These are phyloP conservation scores for Idaea straminata DNA, from an alignment of 2,888 invertebrate species.

Conservation along the genomic window DNA sequence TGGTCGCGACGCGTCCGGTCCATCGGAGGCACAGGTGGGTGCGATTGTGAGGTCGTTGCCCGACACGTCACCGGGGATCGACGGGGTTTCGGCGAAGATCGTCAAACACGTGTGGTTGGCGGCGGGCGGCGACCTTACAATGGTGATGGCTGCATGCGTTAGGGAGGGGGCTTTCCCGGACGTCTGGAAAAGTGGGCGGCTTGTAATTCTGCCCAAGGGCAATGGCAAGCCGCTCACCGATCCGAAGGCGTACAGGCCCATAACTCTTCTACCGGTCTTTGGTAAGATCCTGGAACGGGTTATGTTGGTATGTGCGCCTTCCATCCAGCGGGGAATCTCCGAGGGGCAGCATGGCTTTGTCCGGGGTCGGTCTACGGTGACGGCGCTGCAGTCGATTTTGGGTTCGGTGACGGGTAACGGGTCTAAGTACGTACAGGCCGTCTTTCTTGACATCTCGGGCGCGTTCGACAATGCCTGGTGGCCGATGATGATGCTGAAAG, in stretches of 20 bases:
- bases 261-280: neutral
- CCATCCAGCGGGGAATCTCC: neutral
- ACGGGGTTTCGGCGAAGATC: constrained; percentile 31
- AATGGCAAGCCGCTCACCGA: constrained; percentile 26
- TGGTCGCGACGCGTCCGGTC: constrained; percentile 22
- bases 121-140: constrained; percentile 16
- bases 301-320: constrained; percentile 24
- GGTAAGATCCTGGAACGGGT: constrained; percentile 28
- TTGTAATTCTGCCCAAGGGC: constrained; percentile 32
- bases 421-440: constrained; percentile 12
- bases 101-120: constrained; percentile 25
- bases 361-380: neutral
- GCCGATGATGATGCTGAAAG: constrained; percentile 30
- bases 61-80: constrained; percentile 36
- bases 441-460: constrained; percentile 38
- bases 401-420: neutral
- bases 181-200: constrained; percentile 31
- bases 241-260: constrained; percentile 22
- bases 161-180: constrained; percentile 30
- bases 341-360: constrained; percentile 7
- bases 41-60: constrained; percentile 26
- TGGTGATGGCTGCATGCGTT: constrained; percentile 22
- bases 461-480: constrained; percentile 39
- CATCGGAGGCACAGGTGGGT: constrained; percentile 4
- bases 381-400: neutral